Evolutionary conservation across 2,888 invertebrate genomes (phyloP), one percentile per base, ranked within the genome.

Genomic region (Lycocerus yunnanus): DNA sequence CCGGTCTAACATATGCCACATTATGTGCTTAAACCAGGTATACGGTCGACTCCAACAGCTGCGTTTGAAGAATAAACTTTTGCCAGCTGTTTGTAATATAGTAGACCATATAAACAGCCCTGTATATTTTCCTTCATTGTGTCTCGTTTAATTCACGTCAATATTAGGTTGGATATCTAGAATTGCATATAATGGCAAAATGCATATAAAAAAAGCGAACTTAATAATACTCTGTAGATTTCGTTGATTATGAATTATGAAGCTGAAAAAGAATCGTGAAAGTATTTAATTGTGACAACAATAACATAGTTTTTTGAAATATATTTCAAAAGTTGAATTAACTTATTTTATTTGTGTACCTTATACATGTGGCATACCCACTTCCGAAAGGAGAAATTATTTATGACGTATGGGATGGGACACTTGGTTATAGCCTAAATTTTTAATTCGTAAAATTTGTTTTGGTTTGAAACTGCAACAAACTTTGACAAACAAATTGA

Each of bases 61-160:
- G 87, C 87, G 83, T 83, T 84, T 85, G 84, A 84, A 86, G 87
- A 87, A 87, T 87, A 87, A 86, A 87, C 86, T 86, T 85, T 84
- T 85, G 86, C 87, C 87, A 87, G 87, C 87, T 87, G 87, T 87
- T 87, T 85, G 83, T 80, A 74, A 75, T 82, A 80, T 79, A 80
- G 80, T 75, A 72, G 79, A 78, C 80, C 80, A 80, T 74, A 70
- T 74, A 75, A 81, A 76, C 71, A 72, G 66, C 69, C 67, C 68
- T 72, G 73, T 74, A 73, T 63, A 63, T 74, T 69, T 65, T 60
- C 67, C 69, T 73, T 72, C 68, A 75, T 78, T 71, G 71, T 77
- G 67, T 67, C 66, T 66, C 66, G 58, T 66, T 27, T 75, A 16
- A 66, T 71, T 24, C 58, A 21, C 18, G 18, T 15, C 71, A 73